These are phyloP conservation scores for Brachionus plicatilis DNA, from an alignment of 1,140 invertebrate species.

Conservation along the genomic window DNA sequence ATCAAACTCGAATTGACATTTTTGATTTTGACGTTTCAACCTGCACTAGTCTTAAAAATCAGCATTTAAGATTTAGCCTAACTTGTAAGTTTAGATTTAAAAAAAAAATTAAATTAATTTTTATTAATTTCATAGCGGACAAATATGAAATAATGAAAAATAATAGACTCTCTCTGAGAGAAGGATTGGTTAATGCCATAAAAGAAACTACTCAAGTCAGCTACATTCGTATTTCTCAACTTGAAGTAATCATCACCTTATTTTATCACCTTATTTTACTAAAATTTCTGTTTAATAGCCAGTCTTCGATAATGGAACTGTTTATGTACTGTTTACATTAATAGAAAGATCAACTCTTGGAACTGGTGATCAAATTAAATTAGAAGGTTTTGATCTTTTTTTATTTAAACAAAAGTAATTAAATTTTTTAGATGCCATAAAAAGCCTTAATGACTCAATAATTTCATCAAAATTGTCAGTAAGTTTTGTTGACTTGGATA, in stretches of 20 bases:
- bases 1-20: constrained; percentile 11
- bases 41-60: not conserved
- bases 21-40: constrained; percentile 38
- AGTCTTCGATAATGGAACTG: constrained; percentile 8
- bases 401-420: not conserved
- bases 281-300: not conserved
- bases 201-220: not conserved
- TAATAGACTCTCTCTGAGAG: not conserved
- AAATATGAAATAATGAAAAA: constrained; percentile 31
- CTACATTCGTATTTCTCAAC: not conserved
- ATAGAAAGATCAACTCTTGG: constrained; percentile 15
- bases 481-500: not conserved
- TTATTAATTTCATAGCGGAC: not conserved
- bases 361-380: not conserved
- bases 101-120: too few species aligned
- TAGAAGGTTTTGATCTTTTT: not conserved
- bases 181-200: not conserved
- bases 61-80: constrained; percentile 22
- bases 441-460: not conserved
- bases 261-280: not conserved
- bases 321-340: constrained; percentile 9
- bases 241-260: not conserved
- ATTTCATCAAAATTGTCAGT: not conserved
- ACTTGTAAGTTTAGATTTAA: constrained; percentile 7
- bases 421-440: not conserved